phyloP scores from a whole-genome alignment of 2,113 vertebrate genomes.

The Tricholaema leucomelas region DNA sequence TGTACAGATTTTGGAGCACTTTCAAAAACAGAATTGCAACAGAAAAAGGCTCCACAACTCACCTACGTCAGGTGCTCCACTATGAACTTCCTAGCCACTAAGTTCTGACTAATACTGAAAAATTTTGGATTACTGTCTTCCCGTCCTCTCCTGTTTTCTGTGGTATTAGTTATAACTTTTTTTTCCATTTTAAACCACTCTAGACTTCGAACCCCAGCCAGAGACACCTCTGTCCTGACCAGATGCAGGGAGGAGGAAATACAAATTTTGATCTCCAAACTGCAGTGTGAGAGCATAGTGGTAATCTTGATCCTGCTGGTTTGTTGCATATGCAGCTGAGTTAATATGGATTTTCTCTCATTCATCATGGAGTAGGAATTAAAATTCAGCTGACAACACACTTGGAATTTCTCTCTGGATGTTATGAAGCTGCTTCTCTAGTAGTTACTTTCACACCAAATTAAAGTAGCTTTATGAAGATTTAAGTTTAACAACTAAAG shows the following conservation, averaged over 20 bases:
- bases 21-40: not conserved
- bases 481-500: not conserved
- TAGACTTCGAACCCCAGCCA: not conserved
- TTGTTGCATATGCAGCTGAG: not conserved
- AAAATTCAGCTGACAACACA: constrained; percentile 25
- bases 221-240: not conserved
- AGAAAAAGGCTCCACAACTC: not conserved
- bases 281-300: not conserved
- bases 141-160: not conserved
- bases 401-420: constrained; percentile 2
- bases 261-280: not conserved
- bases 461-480: not conserved
- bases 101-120: not conserved
- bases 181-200: not conserved
- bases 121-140: not conserved
- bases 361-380: constrained; percentile 3
- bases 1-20: not conserved
- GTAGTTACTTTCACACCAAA: not conserved
- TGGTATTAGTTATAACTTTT: not conserved
- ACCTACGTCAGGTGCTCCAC: not conserved
- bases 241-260: not conserved
- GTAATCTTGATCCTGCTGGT: constrained; percentile 1
- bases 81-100: not conserved
- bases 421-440: not conserved
- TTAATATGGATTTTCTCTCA: not conserved